These are phyloP conservation scores for Sarotherodon lohbergeri DNA, from an alignment of 2,113 vertebrate species.

Conservation along the genomic window DNA sequence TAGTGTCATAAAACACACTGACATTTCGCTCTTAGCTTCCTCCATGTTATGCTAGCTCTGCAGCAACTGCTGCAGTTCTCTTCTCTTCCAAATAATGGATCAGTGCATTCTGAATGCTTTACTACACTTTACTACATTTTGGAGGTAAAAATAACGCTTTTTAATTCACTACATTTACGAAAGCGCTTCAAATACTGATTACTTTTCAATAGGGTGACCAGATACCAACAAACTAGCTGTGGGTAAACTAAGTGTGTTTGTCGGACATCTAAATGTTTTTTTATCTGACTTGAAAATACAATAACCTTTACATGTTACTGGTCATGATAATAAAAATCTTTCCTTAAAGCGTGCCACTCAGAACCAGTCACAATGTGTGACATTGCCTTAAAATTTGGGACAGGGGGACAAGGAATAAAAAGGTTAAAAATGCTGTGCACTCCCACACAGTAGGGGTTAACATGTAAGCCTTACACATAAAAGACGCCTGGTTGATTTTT, in stretches of 20 bases:
- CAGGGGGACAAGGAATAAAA: background rate
- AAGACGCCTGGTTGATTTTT: background rate
- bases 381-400: background rate
- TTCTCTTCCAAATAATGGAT: background rate
- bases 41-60: background rate
- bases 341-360: background rate
- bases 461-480: background rate
- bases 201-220: background rate
- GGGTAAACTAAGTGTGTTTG: background rate
- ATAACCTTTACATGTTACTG: background rate
- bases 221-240: background rate
- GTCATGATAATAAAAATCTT: background rate
- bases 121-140: background rate
- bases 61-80: background rate
- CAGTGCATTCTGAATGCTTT: background rate
- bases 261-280: background rate
- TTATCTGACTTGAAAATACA: background rate
- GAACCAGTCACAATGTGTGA: background rate
- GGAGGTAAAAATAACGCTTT: background rate
- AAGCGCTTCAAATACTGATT: background rate
- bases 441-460: background rate
- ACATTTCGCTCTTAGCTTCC: background rate
- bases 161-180: rapidly evolving
- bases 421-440: background rate
- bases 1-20: background rate